These are phyloP conservation scores for Merops nubicus DNA, from an alignment of 2,113 vertebrate species.

Conservation along the genomic window DNA sequence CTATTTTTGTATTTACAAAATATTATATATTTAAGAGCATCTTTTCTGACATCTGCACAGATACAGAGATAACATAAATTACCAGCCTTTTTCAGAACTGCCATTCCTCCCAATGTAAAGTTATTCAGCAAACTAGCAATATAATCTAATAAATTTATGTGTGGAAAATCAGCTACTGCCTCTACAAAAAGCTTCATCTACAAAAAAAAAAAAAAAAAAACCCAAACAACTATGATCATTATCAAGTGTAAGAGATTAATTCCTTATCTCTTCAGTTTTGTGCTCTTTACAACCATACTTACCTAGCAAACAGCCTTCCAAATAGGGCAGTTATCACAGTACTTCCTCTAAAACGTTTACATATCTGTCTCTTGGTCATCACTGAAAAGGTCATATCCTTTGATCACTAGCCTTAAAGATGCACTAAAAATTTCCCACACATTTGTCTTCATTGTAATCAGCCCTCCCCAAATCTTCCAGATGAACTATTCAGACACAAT, in stretches of 20 bases:
- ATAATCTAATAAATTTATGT: background rate
- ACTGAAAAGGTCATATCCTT: background rate
- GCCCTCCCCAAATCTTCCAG: background rate
- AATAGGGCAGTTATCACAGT: background rate
- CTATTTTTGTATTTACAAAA: background rate
- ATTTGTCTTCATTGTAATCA: background rate
- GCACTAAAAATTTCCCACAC: background rate
- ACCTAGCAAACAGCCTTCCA: background rate
- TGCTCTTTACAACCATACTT: background rate
- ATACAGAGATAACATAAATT: background rate
- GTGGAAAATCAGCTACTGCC: background rate
- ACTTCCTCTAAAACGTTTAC: background rate
- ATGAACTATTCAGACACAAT: background rate
- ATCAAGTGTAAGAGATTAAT: too few relatives aligned
- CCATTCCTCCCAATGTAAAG: background rate
- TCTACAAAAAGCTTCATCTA: background rate
- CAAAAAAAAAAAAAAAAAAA: background rate
- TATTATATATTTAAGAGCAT: background rate
- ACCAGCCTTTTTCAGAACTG: background rate
- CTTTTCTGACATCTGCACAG: background rate
- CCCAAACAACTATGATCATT: background rate
- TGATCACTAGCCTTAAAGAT: background rate
- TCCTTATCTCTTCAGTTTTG: background rate
- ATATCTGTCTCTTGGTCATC: background rate
- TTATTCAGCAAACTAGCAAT: background rate